phyloP scores from a whole-genome alignment of 2,797 vertebrate genomes.

The Peromyscus melanophrys region DNA sequence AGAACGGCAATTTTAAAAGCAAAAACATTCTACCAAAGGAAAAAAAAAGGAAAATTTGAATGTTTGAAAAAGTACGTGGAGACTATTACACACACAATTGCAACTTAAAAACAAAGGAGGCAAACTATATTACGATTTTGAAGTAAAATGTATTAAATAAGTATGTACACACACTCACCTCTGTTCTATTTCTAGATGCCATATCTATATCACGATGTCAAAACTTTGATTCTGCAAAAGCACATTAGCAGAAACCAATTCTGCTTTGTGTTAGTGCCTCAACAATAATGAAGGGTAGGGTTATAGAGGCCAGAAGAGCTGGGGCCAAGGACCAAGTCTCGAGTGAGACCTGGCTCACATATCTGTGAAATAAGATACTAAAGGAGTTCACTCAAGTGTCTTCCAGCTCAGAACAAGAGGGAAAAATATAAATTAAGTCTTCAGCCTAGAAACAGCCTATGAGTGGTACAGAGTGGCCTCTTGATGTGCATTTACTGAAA shows the following conservation, averaged over 20 bases:
- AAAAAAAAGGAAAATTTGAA: background rate
- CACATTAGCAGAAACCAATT: background rate
- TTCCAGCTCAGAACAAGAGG: conserved; percentile 3
- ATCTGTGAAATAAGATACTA: conserved; percentile 15
- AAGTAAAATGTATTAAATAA: background rate
- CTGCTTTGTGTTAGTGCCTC: background rate
- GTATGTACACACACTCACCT: background rate
- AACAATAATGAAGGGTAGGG: background rate
- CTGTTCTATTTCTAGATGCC: background rate
- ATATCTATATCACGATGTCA: background rate
- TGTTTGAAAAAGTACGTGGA: background rate
- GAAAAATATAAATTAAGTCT: conserved; percentile 19
- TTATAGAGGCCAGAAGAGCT: background rate
- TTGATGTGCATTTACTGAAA: conserved; percentile 15
- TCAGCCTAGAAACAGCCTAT: background rate
- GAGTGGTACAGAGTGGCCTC: background rate
- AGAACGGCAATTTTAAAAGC: background rate
- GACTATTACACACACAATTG: conserved; percentile 2
- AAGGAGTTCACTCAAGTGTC: background rate
- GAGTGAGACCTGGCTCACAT: background rate
- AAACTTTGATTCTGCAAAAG: conserved; percentile 24
- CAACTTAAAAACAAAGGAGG: background rate
- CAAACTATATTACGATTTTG: background rate
- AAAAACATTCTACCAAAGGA: background rate
- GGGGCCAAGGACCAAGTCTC: background rate